These are phyloP conservation scores for Drosophila suboccidentalis DNA, from an alignment of 2,888 invertebrate species.

Conservation along the genomic window DNA sequence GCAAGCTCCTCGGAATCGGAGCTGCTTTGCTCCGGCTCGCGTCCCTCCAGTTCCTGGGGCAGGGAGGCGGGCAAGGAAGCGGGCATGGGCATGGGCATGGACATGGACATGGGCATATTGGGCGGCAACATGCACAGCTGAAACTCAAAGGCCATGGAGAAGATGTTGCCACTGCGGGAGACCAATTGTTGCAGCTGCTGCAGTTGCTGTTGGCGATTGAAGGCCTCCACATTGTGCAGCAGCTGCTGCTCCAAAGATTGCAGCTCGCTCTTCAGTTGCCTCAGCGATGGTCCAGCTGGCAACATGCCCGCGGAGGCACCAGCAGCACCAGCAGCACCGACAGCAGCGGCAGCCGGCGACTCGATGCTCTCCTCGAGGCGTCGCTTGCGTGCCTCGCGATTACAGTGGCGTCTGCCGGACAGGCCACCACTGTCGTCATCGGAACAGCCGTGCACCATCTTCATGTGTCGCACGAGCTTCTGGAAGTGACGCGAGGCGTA, in stretches of 20 bases:
- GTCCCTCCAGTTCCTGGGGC: background rate
- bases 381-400: slow-evolving; percentile 83
- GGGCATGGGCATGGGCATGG: background rate
- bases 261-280: slow-evolving; percentile 82
- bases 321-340: background rate
- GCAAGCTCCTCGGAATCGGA: slow-evolving; percentile 38
- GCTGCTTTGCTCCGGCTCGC: slow-evolving; percentile 67
- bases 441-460: slow-evolving; percentile 90
- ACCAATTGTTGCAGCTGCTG: slow-evolving; percentile 65
- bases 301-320: background rate
- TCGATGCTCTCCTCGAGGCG: slow-evolving; percentile 80
- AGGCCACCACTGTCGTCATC: slow-evolving; percentile 76
- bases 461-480: slow-evolving; percentile 93
- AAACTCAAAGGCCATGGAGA: slow-evolving; percentile 80
- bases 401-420: slow-evolving; percentile 82
- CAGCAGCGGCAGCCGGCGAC: background rate
- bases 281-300: slow-evolving; percentile 59
- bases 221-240: slow-evolving; percentile 65
- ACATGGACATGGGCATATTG: background rate
- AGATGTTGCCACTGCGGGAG: slow-evolving; percentile 58
- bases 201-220: slow-evolving; percentile 75
- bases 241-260: slow-evolving; percentile 82
- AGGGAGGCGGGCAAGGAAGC: background rate
- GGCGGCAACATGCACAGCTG: slow-evolving; percentile 67
- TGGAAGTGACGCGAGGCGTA: slow-evolving; percentile 96